Evolutionary conservation across 2,888 invertebrate species (phyloP), one percentile per base, ranked within the genome.

Genomic region (Tachystola acroxantha): DNA sequence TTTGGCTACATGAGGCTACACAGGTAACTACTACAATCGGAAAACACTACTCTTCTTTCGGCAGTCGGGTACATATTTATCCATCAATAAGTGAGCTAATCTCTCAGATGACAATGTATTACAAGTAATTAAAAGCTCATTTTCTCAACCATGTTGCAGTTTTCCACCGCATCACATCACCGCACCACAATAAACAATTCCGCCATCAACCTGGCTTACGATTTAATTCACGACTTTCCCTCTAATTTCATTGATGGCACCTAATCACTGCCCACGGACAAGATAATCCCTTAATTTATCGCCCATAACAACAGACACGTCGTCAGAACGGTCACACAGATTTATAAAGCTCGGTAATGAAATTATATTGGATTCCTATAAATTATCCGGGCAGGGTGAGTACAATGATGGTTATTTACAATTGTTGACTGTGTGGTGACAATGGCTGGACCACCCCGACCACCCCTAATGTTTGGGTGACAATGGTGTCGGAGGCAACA

Each of bases 271-370:
- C 64, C 63, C 61, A 73, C 69, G 63, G 75, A 85, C 86, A 79
- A 77, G 75, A 69, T 82, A 84, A 86, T 86, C 85, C 82, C 62
- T 55, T 60, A 72, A 86, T 86, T 85, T 86, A 86, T 85, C 65
- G 78, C 58, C 74, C 68, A 70, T 79, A 76, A 71, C 71, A 67
- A 67, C 68, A 52, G 69, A 58, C 54, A 64, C 61, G 81, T 79
- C 81, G 68, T 75, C 78, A 73, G 67, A 65, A 71, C 67, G 66
- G 65, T 60, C 53, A 49, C 64, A 68, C 65, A 66, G 65, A 76
- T 76, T 79, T 79, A 79, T 75, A 77, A 32, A 14, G 26, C 24
- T n/a, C 13, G 22, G 33, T 79, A 85, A 82, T 86, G 78, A 86
- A 85, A 81, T 80, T 72, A 73, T 74, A 82, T 80, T 73, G 79